Evolutionary conservation across 2,888 invertebrate species (phyloP), one percentile per base, ranked within the genome.

Genomic region (Sarcophaga rosellei): DNA sequence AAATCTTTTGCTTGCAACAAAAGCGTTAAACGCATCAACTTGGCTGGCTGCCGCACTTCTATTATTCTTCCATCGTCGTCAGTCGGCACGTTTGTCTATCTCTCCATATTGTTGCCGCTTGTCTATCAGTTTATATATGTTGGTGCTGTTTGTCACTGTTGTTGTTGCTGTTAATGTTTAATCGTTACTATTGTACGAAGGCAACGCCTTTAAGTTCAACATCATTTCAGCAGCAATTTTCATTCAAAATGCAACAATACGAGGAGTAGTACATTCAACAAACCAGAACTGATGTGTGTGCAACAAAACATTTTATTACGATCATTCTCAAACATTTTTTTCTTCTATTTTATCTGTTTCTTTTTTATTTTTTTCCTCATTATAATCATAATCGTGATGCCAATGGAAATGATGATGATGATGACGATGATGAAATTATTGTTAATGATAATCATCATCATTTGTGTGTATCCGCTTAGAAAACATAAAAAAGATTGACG

Each of bases 201-300:
- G 81, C 80, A 85, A 81, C 76, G 75, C 80, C 81, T 85, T 53
- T 81, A 73, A 81, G 84, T 76, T 76, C 81, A 81, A 68, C 84
- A 75, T 81, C 84, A 75, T 81, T 84, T 84, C 73, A 78, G 81
- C 81, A 85, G 74, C 77, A 73, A 73, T 80, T 84, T 53, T 80
- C 70, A 77, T 77, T 61, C 61, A 59, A 76, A 75, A 81, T 69
- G 79, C 69, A 79, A 65, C 73, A 79, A 68, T 23, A 15, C 77
- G 69, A 1, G 63, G 57, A 83, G 65, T 78, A 83, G 65, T 78
- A 84, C 79, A 79, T 62, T 75, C 86, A 86, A 78, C 86, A 84
- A 86, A 86, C 84, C 86, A 86, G 86, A 86, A 86, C 86, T 86
- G 86, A 86, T 84, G 77, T 86, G 77, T 86, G 81, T 86, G 86